Base-by-base conservation (phyloP, 2,797 vertebrate genomes). In the Serranus cabrilla region DNA sequence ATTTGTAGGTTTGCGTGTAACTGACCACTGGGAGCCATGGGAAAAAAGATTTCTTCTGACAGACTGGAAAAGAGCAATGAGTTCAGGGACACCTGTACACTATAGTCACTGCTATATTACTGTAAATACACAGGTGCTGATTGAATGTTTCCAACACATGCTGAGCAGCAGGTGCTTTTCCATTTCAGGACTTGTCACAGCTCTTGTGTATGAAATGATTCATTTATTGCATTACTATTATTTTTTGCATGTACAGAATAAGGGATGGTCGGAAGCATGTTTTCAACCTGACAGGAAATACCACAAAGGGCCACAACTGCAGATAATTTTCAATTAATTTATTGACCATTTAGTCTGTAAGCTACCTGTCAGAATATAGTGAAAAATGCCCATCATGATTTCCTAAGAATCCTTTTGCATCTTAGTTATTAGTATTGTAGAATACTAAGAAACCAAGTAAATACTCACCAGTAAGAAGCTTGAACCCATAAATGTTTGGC, bases 81-180 rank as follows among this genome's bases (percentile, higher is more conserved):
- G 73, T 69, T 78, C 73, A 87, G 46, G 84, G 74, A 63, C 83
- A 73, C 61, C 56, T 60, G 54, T 27, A 62, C n/a, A 71, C 46
- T 45, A 23, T 31, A 42, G 16, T 56, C 23, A 11, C 21, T 52
- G 31, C 27, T n/a, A 1, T 27, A n/a, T 37, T 46, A 34, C 39
- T 42, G 59, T 66, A 47, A 59, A 83, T 20, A 64, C 20, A 20
- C 51, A 31, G 37, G 64, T 57, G 59, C 39, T 62, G 46, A 71
- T 2, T 71, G 69, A 71, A 63, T 27, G 59, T 37, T 52, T 75
- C 31, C 61, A 71, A 59, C 6, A 4, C 73, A 56, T 13, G 59
- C 63, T 39, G 49, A 79, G 59, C 59, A 79, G 65, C 52, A 79
- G 25, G 59, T 68, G 54, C 56, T 73, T 73, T 68, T 65, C 13